Conservation (phyloP, 2,888 invertebrate species). For the Chalcosyrphus nemorum region DNA sequence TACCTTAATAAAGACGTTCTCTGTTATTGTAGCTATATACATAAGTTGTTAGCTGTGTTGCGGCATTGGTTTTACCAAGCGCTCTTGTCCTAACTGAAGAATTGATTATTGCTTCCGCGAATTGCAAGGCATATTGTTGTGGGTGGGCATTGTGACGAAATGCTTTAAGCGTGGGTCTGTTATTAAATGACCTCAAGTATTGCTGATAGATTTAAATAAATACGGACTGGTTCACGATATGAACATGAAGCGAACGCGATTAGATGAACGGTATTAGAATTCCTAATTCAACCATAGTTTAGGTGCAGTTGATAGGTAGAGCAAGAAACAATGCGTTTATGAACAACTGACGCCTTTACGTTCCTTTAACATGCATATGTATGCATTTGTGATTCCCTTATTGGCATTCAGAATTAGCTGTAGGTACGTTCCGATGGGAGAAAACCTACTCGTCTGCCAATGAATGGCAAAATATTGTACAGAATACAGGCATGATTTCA, state of each 20-base stretch:
- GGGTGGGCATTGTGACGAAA: conserved; percentile 46
- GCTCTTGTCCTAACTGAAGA: conserved; percentile 12
- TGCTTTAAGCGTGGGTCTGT: conserved; percentile 10
- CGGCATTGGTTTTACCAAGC: background rate
- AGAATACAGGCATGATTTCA: conserved; percentile 41
- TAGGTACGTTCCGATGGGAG: background rate
- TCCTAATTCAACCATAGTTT: conserved; percentile 18
- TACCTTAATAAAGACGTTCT: conserved; percentile 36
- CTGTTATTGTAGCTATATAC: background rate
- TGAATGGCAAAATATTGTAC: conserved; percentile 46
- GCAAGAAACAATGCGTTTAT: conserved; percentile 4
- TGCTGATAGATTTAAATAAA: conserved; percentile 1
- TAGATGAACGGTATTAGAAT: conserved; percentile 11
- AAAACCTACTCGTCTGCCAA: conserved; percentile 33
- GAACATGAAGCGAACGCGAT: background rate
- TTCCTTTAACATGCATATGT: too few species aligned
- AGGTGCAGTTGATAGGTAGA: conserved; percentile 26
- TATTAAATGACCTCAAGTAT: conserved; percentile 19
- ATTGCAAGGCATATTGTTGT: conserved; percentile 24
- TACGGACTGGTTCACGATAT: background rate
- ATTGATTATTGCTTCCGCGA: conserved; percentile 52
- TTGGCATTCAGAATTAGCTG: conserved; percentile 50
- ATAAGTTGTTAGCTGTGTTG: background rate
- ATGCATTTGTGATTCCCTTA: conserved; percentile 24
- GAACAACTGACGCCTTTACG: conserved; percentile 39